phyloP scores from a whole-genome alignment of 2,113 vertebrate genomes.

The Amia ocellicauda region DNA sequence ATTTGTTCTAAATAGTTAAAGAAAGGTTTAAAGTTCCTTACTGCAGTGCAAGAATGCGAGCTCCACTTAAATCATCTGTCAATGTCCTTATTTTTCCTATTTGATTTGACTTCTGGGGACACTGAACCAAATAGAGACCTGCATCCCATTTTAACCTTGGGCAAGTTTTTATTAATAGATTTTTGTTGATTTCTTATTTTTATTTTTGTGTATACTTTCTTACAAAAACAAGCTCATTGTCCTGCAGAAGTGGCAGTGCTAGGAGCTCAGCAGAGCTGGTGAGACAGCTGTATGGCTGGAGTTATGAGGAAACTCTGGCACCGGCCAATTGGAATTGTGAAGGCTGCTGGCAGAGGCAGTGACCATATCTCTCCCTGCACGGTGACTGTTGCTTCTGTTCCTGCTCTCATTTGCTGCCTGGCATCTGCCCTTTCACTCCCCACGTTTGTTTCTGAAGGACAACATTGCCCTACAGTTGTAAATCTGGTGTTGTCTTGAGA shows the following conservation, averaged over 20 bases:
- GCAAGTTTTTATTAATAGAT: no score
- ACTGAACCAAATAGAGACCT: no score
- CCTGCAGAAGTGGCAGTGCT: no score
- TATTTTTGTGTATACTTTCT: no score
- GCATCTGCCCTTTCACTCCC: conserved; percentile 1
- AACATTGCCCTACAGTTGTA: neutral
- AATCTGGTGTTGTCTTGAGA: neutral
- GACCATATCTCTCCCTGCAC: neutral
- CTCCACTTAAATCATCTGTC: no score
- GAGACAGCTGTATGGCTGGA: conserved; percentile 11
- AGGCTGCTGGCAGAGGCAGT: conserved; percentile 9
- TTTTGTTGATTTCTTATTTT: neutral
- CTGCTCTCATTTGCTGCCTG: neutral
- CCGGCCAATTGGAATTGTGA: neutral
- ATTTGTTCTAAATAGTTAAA: no score
- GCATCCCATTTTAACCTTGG: no score
- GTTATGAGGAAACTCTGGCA: conserved; percentile 20
- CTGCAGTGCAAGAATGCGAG: no score
- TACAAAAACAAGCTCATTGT: no score
- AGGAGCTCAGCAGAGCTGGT: neutral
- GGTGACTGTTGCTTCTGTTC: neutral
- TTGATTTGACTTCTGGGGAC: no score
- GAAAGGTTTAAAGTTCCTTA: no score
- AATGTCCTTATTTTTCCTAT: no score
- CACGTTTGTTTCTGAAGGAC: neutral